Conservation (phyloP, 2,888 invertebrate species). For the Lepidochrysops patricia region DNA sequence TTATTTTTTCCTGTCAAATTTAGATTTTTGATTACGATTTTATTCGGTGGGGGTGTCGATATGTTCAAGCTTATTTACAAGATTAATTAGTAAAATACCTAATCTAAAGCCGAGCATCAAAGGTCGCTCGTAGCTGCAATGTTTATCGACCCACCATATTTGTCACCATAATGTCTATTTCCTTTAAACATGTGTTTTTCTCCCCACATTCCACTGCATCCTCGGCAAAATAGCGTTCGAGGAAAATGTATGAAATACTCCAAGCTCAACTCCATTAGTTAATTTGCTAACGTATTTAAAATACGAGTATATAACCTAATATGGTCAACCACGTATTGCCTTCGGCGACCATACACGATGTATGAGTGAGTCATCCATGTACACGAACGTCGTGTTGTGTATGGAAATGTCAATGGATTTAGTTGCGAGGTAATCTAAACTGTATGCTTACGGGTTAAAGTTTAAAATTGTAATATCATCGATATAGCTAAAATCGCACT, state of each 20-base stretch:
- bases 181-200: neutral
- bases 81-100: neutral
- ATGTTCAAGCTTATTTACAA: too few species aligned
- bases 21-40: too few species aligned
- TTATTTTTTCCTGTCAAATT: too few species aligned
- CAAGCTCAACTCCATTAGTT: neutral
- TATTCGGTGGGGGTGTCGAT: too few species aligned
- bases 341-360: conserved; percentile 2
- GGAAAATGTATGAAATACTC: neutral
- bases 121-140: neutral
- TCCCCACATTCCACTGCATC: neutral
- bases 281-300: neutral
- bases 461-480: neutral
- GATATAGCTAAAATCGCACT: neutral
- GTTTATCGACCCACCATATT: neutral
- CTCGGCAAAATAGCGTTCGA: neutral
- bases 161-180: neutral
- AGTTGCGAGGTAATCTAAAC: neutral
- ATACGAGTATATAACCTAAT: neutral
- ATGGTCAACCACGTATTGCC: neutral
- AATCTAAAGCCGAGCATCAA: neutral
- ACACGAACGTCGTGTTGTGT: neutral
- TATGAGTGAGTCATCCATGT: neutral
- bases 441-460: neutral
- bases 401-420: neutral